Evolutionary conservation across 2,797 vertebrate species (phyloP).

Genomic region (Phalloptychus januarius): DNA sequence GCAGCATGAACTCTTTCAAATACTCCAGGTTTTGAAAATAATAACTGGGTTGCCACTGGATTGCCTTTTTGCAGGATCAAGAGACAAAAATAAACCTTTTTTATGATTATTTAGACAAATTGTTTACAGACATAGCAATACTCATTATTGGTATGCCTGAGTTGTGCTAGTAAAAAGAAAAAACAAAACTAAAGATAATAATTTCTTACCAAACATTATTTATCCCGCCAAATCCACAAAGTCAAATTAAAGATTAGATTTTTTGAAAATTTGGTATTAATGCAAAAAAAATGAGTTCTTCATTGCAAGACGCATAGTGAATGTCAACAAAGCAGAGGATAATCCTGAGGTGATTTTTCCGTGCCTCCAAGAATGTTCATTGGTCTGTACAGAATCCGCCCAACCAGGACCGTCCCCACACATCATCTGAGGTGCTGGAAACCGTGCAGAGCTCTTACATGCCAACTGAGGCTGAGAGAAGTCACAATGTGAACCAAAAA

Average conservation of each 20-base stretch:
- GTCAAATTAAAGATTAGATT: background rate
- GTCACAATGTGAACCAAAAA: conserved; percentile 15
- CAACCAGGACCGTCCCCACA: conserved; percentile 11
- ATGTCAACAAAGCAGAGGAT: background rate
- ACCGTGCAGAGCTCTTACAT: conserved; percentile 28
- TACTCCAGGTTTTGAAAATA: background rate
- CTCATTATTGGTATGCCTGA: background rate
- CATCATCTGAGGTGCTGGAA: conserved; percentile 33
- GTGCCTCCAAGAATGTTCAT: conserved; percentile 1
- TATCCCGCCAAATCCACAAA: background rate
- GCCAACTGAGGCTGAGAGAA: conserved; percentile 17
- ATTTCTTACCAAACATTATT: background rate
- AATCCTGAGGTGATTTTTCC: background rate
- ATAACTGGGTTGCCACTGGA: background rate
- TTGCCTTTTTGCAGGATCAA: background rate
- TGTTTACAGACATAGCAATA: background rate
- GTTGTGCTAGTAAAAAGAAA: background rate
- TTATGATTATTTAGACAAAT: background rate
- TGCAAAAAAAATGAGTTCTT: background rate
- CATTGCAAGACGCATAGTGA: background rate
- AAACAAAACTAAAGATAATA: background rate
- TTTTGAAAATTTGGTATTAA: background rate
- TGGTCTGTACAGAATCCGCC: background rate
- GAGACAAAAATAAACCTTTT: background rate
- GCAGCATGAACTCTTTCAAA: no score